A percentile compares a stretch with the other conserved stretches of the same genome.
Evolutionary conservation across 2,888 invertebrate genomes (phyloP).

Genomic region (Lycocerus yunnanus): DNA sequence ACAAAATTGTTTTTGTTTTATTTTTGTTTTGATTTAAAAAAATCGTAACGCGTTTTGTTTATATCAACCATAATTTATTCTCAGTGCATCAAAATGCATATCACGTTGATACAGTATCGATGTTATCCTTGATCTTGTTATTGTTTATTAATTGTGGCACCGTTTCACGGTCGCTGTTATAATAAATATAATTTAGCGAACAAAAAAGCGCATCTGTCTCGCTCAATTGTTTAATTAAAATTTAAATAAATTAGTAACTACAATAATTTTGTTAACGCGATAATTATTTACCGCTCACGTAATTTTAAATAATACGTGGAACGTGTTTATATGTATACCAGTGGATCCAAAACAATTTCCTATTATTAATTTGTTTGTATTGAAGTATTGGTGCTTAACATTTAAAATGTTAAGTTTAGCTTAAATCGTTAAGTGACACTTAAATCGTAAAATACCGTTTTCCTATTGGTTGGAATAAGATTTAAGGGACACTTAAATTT

Average conservation of each 20-base stretch:
- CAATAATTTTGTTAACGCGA: not conserved
- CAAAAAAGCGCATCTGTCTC: not conserved
- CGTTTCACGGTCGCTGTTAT: not conserved
- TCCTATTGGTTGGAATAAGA: too few species aligned
- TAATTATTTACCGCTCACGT: not conserved
- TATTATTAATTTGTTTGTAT: too few species aligned
- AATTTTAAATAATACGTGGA: not conserved
- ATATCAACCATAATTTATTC: not conserved
- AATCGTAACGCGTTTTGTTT: not conserved
- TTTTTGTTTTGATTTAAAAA: not conserved
- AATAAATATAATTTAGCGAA: not conserved
- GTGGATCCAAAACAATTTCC: too few species aligned
- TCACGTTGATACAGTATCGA: not conserved
- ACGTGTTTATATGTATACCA: too few species aligned
- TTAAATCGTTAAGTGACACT: too few species aligned
- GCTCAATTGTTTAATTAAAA: not conserved
- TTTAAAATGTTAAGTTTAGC: too few species aligned
- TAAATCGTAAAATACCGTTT: too few species aligned
- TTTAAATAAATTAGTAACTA: not conserved
- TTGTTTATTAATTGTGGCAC: not conserved
- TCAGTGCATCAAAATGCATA: not conserved
- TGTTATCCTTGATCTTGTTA: too few species aligned
- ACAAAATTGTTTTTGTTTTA: too few species aligned
- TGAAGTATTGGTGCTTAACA: too few species aligned
- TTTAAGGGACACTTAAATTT: too few species aligned